These are phyloP conservation scores for Corythornis leucogaster DNA, from an alignment of 2,797 vertebrate genomes.

Conservation along the genomic window DNA sequence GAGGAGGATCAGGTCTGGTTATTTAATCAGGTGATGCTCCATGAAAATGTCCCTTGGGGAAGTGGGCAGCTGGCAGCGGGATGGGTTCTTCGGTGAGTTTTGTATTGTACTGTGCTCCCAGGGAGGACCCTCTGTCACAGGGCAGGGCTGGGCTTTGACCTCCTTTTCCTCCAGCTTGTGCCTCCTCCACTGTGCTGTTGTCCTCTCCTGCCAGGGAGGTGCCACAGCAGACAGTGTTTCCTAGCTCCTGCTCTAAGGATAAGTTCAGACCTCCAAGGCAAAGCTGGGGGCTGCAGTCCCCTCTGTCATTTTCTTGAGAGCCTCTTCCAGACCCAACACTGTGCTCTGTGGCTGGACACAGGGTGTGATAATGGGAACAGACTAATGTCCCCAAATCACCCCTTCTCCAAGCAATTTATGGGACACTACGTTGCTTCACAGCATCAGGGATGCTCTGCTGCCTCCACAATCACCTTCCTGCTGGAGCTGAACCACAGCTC, in stretches of 20 bases:
- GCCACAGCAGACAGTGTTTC: neutral
- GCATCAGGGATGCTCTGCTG: neutral
- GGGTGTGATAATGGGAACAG: neutral
- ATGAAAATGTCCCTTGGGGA: neutral
- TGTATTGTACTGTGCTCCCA: neutral
- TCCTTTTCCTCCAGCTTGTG: neutral
- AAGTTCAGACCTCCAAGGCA: neutral
- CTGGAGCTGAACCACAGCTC: neutral
- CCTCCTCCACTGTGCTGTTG: neutral
- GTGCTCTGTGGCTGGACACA: accelerated
- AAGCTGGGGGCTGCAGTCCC: neutral
- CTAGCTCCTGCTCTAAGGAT: neutral
- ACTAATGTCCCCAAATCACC: neutral
- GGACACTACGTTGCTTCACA: neutral
- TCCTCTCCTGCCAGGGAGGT: neutral
- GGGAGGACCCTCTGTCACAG: neutral
- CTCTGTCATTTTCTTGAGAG: accelerated
- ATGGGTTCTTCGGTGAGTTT: neutral
- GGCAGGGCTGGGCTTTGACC: neutral
- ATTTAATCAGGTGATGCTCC: neutral
- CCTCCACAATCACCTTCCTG: neutral
- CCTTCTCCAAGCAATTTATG: neutral
- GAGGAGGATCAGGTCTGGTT: neutral
- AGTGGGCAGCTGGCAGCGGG: neutral
- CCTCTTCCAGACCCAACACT: neutral